These are phyloP conservation scores for Shargacucullia verbasci DNA, from an alignment of 2,888 invertebrate species.

Conservation along the genomic window DNA sequence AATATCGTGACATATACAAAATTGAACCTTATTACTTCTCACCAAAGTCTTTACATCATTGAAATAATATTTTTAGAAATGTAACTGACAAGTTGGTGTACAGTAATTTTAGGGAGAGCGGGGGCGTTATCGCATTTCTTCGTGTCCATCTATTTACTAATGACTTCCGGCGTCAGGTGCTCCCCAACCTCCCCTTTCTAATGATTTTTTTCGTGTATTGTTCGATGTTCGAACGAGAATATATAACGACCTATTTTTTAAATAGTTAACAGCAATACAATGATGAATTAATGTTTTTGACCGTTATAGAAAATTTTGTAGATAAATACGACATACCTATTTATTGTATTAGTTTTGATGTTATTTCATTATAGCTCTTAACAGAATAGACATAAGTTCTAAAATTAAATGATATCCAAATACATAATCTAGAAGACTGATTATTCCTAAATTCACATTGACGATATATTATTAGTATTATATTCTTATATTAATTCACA, in stretches of 20 bases:
- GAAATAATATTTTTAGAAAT: conserved; percentile 9
- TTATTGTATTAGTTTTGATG: too few species aligned
- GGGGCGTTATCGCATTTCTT: conserved; percentile 82
- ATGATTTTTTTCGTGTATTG: conserved; percentile 71
- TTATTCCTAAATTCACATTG: too few species aligned
- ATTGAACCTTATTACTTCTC: conserved; percentile 33
- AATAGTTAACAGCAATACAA: conserved; percentile 7
- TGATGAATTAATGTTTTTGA: conserved; percentile 17
- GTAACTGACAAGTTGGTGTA: conserved; percentile 55
- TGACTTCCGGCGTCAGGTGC: conserved; percentile 89
- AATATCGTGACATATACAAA: conserved; percentile 16
- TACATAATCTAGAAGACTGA: too few species aligned
- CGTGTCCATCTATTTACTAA: conserved; percentile 88
- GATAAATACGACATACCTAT: too few species aligned
- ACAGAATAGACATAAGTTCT: too few species aligned
- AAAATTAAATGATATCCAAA: too few species aligned
- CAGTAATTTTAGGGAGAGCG: conserved; percentile 81
- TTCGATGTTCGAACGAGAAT: conserved; percentile 49
- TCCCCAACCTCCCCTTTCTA: conserved; percentile 70
- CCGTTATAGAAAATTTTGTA: background rate
- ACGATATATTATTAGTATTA: too few species aligned
- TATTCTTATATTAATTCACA: too few species aligned
- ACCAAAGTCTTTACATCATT: conserved; percentile 37
- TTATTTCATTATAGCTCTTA: too few species aligned
- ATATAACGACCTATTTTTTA: conserved; percentile 49